Conservation (phyloP, 30 jellyfish, hydroid and myxozoan species). For the Hydra vulgaris region DNA sequence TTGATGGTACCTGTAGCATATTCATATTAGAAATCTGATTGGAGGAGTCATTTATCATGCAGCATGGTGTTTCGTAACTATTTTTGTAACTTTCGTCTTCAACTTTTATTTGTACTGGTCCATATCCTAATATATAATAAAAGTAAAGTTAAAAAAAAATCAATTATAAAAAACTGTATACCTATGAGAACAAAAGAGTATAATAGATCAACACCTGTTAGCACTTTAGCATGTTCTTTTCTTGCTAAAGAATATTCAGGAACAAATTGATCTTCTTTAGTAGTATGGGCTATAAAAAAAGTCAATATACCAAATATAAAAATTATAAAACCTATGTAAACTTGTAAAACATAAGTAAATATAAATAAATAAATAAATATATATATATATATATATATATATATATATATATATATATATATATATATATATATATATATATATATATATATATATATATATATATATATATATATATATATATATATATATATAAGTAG, state of each 20-base stretch:
- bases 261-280: conserved; percentile 78
- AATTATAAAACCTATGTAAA: background rate
- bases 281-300: conserved; percentile 22
- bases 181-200: background rate
- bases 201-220: conserved; percentile 7
- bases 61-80: conserved; percentile 44
- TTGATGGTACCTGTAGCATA: background rate
- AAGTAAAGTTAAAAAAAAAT: no score
- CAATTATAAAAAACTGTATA: no score
- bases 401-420: no score
- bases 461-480: no score
- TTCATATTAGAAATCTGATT: background rate
- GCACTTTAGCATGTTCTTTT: background rate
- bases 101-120: conserved; percentile 27
- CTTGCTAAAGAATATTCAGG: conserved; percentile 38
- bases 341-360: background rate
- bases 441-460: no score
- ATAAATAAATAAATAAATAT: no score
- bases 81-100: conserved; percentile 24
- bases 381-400: no score
- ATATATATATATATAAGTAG: no score
- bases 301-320: no score
- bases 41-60: conserved; percentile 51
- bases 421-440: no score
- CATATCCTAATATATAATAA: no score